Percentiles rank a stretch among this genome's conserved stretches.
Evolutionary conservation across 2,888 invertebrate species (phyloP).

Genomic region (Onthophagus sagittarius): DNA sequence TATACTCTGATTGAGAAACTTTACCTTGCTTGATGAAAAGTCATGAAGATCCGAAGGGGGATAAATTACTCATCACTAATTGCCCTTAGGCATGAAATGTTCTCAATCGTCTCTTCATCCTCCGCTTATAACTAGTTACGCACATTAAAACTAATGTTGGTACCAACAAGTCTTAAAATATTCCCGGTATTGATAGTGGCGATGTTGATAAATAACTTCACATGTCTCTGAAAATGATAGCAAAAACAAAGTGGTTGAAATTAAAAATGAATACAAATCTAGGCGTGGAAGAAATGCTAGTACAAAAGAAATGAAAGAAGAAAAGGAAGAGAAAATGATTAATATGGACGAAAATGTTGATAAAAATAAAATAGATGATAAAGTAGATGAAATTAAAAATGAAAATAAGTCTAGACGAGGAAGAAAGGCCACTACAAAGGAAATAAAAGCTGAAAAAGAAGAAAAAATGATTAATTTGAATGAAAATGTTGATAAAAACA

Average conservation of each 20-base stretch:
- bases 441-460: not conserved
- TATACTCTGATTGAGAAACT: too few species aligned
- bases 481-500: not conserved
- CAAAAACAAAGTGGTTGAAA: not conserved
- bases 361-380: not conserved
- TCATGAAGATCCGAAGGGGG: too few species aligned
- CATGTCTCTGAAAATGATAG: not conserved
- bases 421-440: not conserved
- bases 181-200: too few species aligned
- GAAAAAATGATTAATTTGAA: not conserved
- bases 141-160: too few species aligned
- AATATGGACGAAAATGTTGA: not conserved
- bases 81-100: too few species aligned
- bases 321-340: not conserved
- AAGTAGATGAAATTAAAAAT: not conserved
- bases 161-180: too few species aligned
- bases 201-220: too few species aligned
- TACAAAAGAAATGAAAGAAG: not conserved
- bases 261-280: not conserved
- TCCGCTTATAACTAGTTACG: too few species aligned
- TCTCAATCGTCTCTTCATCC: too few species aligned
- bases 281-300: not conserved
- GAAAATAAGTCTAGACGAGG: not conserved
- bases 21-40: too few species aligned
- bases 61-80: too few species aligned